Conservation (phyloP, 2,888 invertebrate genomes). For the Synergus itoensis region DNA sequence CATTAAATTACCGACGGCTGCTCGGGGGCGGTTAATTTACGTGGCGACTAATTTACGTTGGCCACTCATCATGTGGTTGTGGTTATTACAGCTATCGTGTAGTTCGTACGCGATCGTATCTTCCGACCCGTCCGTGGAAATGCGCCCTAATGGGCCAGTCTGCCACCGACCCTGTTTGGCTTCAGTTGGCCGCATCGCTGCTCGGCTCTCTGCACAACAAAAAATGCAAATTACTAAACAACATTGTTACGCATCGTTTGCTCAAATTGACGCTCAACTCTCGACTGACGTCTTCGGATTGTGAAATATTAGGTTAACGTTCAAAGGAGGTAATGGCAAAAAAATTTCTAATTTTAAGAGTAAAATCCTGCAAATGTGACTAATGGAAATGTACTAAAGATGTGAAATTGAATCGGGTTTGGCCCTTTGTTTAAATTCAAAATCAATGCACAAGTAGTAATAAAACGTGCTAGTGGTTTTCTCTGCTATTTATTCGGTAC, state of each 20-base stretch:
- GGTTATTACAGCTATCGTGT: constrained; percentile 62
- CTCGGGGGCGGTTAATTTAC: constrained; percentile 74
- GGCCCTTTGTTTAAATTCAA: constrained; percentile 14
- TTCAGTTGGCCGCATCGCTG: constrained; percentile 20
- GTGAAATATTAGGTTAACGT: constrained; percentile 12
- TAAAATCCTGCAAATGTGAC: background rate
- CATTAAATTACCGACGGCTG: constrained; percentile 50
- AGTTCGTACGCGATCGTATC: constrained; percentile 48
- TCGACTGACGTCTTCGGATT: constrained; percentile 14
- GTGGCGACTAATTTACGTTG: constrained; percentile 71
- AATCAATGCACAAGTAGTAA: constrained; percentile 22
- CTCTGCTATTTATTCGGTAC: constrained; percentile 28
- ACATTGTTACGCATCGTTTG: constrained; percentile 38
- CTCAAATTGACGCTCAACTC: constrained; percentile 30
- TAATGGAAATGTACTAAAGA: background rate
- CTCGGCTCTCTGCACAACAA: background rate
- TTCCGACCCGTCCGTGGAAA: constrained; percentile 40
- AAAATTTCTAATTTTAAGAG: background rate
- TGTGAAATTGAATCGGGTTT: background rate
- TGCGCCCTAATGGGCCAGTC: constrained; percentile 27
- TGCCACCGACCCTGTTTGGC: constrained; percentile 17
- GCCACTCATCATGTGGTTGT: constrained; percentile 69
- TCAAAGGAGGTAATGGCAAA: background rate
- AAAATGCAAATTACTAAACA: constrained; percentile 32
- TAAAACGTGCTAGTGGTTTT: background rate